A percentile compares a stretch with the other conserved stretches of the same genome.
These are phyloP conservation scores for Xenopus tropicalis DNA, from an alignment of 2,113 vertebrate genomes.

Conservation along the genomic window DNA sequence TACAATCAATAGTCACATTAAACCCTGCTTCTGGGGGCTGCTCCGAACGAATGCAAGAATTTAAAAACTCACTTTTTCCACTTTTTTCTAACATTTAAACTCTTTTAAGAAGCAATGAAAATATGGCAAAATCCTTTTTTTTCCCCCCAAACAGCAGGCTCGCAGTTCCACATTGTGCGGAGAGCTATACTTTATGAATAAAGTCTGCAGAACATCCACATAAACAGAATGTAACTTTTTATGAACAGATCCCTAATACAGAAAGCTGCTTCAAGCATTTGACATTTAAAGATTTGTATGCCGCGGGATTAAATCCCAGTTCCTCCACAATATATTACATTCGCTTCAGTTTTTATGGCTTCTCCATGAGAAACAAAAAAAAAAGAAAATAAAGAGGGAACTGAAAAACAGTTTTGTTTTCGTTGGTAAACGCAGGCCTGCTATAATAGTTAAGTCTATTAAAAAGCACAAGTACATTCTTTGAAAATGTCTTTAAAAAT, in stretches of 20 bases:
- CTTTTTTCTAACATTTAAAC: conserved; percentile 23
- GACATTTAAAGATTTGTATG: conserved; percentile 44
- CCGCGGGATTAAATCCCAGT: conserved; percentile 40
- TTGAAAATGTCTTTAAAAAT: not conserved
- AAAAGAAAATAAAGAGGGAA: conserved; percentile 22
- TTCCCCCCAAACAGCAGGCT: conserved; percentile 13
- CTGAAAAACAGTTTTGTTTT: conserved; percentile 29
- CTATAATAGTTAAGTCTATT: conserved; percentile 14
- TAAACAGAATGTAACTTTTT: conserved; percentile 47
- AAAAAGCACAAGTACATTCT: not conserved
- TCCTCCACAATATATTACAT: conserved; percentile 41
- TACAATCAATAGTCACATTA: conserved; percentile 44
- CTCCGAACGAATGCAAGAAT: conserved; percentile 30
- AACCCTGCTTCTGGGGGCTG: conserved; percentile 36
- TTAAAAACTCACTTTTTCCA: conserved; percentile 38
- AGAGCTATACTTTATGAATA: conserved; percentile 42
- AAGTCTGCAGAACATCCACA: conserved; percentile 46
- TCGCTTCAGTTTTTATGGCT: conserved; percentile 28
- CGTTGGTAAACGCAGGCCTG: conserved; percentile 17
- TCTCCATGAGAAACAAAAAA: conserved; percentile 19
- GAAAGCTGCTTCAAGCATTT: conserved; percentile 36
- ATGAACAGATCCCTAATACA: conserved; percentile 43
- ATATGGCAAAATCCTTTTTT: conserved; percentile 41
- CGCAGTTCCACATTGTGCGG: conserved; percentile 32
- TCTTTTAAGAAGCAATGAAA: conserved; percentile 42